Evolutionary conservation across 2,888 invertebrate species (phyloP).

Genomic region (Doris montereyensis): DNA sequence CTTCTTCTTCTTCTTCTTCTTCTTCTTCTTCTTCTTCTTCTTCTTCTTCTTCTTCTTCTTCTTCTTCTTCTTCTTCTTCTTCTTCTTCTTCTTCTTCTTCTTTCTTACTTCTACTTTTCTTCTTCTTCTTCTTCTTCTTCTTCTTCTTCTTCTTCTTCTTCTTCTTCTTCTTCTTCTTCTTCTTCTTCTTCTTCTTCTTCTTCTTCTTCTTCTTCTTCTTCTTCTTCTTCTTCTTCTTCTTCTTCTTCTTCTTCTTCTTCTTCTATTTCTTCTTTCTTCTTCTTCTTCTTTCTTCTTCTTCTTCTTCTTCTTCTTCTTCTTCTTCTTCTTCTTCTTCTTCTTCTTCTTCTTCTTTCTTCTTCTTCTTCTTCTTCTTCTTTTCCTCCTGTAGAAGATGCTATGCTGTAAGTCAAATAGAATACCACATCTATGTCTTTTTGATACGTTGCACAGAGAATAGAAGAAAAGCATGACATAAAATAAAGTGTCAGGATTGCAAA

Average conservation of each 20-base stretch:
- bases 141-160: neutral
- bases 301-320: neutral
- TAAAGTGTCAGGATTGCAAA: no score
- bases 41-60: constrained; percentile 15
- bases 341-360: neutral
- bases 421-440: no score
- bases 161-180: constrained; percentile 8
- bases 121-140: neutral
- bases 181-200: constrained; percentile 9
- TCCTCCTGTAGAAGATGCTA: no score
- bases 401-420: no score
- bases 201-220: constrained; percentile 2
- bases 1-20: constrained; percentile 11
- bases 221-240: constrained; percentile 16
- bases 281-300: neutral
- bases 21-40: constrained; percentile 1
- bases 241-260: constrained; percentile 1
- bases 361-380: neutral
- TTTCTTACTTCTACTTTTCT: constrained; percentile 2
- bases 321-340: neutral
- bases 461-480: no score
- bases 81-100: neutral
- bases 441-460: no score
- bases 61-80: neutral
- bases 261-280: neutral